Evolutionary conservation across 2,797 vertebrate genomes (phyloP), one percentile per base, ranked within the genome.

Genomic region (Propithecus perrieri): DNA sequence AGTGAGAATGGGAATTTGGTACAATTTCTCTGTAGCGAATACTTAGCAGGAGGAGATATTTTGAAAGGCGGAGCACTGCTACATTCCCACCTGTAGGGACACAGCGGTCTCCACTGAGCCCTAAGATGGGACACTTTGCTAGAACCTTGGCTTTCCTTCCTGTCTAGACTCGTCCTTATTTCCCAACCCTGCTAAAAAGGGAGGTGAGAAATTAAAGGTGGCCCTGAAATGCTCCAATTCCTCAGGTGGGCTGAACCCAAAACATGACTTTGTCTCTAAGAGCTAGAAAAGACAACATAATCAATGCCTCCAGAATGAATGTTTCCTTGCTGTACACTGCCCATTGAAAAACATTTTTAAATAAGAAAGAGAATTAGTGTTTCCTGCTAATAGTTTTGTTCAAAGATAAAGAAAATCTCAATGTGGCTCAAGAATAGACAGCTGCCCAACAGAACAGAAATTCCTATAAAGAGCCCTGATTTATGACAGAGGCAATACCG

Each of bases 261-360:
- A 91, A 71, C 33, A 26, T 88, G 67, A 41, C 67, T 95, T 96
- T 35, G 46, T 92, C 20, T 87, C 95, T 90, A 95, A 92, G 53
- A 91, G 26, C 35, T 65, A 38, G 12, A 10, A 33, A 57, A 69
- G 38, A 30, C 59, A 46, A 18, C 53, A 50, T 88, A 57, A 61
- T 26, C 18, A 11, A 71, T 91, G 69, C 53, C 65, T 92, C 35
- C 83, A 65, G 55, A 86, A 81, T 94, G 46, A 79, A 9, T 65
- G 57, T 88, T 94, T 71, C 38, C 26, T n/a, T 65, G n/a, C 17
- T 65, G 4, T 18, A 65, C 63, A n/a, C 15, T n/a, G 4, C 18
- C 15, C 63, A 65, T n/a, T 65, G 33, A 10, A 65, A 59, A 57
- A 12, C 4, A 65, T n/a, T 65, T 61, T 63, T 65, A n/a, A 65